Conservation (phyloP, 2,888 invertebrate species). For the Ormyrus rosae region DNA sequence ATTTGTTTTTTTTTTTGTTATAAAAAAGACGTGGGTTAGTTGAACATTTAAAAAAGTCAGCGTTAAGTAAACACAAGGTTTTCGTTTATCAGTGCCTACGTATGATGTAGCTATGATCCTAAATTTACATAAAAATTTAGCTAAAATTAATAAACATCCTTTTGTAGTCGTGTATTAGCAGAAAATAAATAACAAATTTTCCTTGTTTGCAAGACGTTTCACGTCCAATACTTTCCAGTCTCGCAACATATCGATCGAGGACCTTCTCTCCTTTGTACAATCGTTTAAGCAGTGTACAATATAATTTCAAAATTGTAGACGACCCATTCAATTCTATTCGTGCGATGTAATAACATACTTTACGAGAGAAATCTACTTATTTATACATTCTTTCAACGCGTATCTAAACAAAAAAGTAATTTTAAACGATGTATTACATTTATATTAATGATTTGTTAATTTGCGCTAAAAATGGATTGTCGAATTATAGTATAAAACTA, state of each 20-base stretch:
- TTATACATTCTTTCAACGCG: too few species aligned
- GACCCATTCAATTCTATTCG: constrained; percentile 13
- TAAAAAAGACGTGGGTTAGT: neutral
- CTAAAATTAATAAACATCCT: constrained; percentile 14
- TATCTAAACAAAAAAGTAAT: too few species aligned
- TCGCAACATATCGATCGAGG: constrained; percentile 19
- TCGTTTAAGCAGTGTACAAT: constrained; percentile 3
- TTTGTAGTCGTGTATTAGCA: neutral
- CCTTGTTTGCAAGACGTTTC: constrained; percentile 26
- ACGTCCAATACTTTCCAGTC: constrained; percentile 4
- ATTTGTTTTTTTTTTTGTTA: constrained; percentile 2
- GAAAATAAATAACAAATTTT: constrained; percentile 14
- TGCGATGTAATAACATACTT: too few species aligned
- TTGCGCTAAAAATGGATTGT: too few species aligned
- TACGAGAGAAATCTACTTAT: too few species aligned
- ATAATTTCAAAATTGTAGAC: constrained; percentile 35
- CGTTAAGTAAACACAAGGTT: too few species aligned
- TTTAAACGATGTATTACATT: too few species aligned
- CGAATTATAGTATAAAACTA: too few species aligned
- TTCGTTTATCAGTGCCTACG: too few species aligned
- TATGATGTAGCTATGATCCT: neutral
- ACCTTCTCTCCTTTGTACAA: constrained; percentile 30
- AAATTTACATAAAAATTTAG: constrained; percentile 21
- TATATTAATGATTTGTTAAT: too few species aligned
- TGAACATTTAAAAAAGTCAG: neutral